Evolutionary conservation across 2,113 vertebrate species (phyloP).

Genomic region (Pteronura brasiliensis): DNA sequence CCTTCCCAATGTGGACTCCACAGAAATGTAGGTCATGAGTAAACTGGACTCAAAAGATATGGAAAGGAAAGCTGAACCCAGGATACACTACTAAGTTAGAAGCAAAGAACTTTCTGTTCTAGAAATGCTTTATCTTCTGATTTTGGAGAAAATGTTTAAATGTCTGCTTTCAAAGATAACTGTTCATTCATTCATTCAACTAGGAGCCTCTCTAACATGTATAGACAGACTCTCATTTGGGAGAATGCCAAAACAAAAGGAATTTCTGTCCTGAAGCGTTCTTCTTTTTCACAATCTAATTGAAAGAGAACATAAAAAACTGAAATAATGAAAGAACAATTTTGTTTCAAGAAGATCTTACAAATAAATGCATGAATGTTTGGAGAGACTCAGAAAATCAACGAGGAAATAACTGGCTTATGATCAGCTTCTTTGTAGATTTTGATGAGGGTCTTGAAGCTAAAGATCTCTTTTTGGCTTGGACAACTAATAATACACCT

Average conservation of each 20-base stretch:
- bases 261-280: background rate
- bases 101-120: background rate
- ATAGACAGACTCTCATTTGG: background rate
- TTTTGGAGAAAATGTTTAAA: background rate
- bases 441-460: background rate
- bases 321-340: background rate
- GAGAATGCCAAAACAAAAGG: background rate
- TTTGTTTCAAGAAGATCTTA: background rate
- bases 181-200: background rate
- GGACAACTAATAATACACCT: background rate
- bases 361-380: background rate
- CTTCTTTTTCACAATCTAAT: background rate
- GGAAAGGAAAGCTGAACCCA: background rate
- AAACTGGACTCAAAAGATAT: background rate
- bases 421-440: background rate
- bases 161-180: background rate
- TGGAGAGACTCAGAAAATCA: background rate
- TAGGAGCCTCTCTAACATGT: background rate
- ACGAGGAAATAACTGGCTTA: background rate
- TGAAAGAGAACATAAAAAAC: background rate
- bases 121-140: background rate
- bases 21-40: background rate
- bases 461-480: background rate
- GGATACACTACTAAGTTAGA: background rate
- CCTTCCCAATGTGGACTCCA: background rate